Evolutionary conservation across 2,888 invertebrate genomes (phyloP), one percentile per base, ranked within the genome.

Genomic region (Neoitamus cyanurus): DNA sequence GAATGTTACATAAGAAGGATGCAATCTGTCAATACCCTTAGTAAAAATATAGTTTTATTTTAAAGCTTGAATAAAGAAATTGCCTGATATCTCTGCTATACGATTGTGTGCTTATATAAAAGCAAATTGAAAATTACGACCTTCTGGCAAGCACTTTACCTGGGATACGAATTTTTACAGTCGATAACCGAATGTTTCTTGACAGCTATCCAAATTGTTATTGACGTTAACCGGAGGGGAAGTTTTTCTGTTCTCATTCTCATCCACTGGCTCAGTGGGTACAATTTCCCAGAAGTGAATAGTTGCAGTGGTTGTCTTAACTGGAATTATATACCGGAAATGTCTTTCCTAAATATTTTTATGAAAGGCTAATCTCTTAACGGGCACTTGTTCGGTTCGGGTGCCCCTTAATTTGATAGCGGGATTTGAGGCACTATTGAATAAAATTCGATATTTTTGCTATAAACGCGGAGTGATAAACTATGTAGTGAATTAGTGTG

Each of bases 1-100:
- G 1, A 68, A 34, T 80, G 69, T 82, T 82, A 82, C 82, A 82
- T 82, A 82, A 82, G 82, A 80, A 42, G 42, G 42, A 69, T 69
- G 30, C 69, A 82, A 15, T 15, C 25, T 25, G 20, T 13, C 48
- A n/a, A 15, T 20, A 82, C 34, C 25, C 37, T 82, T 25, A 69
- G 36, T 20, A 9, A 82, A 20, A 37, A 28, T n/a, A 11, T 34
- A 30, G 13, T 15, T 75, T 75, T 75, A 13, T 5, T 25, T n/a
- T 25, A 36, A 42, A 36, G 13, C 9, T 58, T 9, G 2, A 58
- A 7, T 58, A 7, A 25, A 58, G 6, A 25, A 11, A 6, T 48
- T 48, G 48, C 15, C 2, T 34, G 34, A 48, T n/a, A 0, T 6
- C 25, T 25, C 20, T 20, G 7, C 20, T 58, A 7, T 15, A 9